Base-by-base conservation (phyloP, 2,113 vertebrate genomes). In the Hirundichthys speculiger region DNA sequence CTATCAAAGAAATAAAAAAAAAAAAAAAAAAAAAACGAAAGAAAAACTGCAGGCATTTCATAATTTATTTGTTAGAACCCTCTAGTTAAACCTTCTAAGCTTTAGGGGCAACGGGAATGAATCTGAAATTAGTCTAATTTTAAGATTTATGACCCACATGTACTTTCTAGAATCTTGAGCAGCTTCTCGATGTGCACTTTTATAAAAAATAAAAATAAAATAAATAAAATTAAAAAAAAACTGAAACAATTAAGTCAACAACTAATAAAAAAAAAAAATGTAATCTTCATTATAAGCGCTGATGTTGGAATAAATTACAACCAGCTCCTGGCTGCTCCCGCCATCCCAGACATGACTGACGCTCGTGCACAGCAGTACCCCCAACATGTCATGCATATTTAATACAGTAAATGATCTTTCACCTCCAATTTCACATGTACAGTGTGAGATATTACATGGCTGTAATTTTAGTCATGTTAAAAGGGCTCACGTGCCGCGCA, bases 321-420 rank as follows among this genome's bases (percentile, higher is more conserved):
- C 2, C 15, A 14, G 30, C 20, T 22, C 15, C 3, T 49, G 42
- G 25, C 47, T 21, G 27, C 39, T 10, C n/a, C 40, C 3, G 25
- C 20, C 2, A 11, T 58, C 21, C 18, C 16, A 56, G 7, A 55
- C 25, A 1, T 66, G 84, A 62, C 22, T 68, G 82, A 85, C 77
- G 56, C 20, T 5, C n/a, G 24, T 38, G 52, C 40, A 48, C 19
- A 14, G 49, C n/a, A 20, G 46, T 57, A 77, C n/a, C 75, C 57
- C 60, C 56, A 76, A 77, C 42, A 64, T 71, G 14, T 73, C 66
- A 62, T 86, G 58, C 72, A 90, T 86, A 84, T 89, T 89, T 86
- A 85, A 89, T 78, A 22, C 45, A 25, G 65, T 65, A 84, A 87
- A 75, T 71, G 73, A 85, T 84, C 84, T 82, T 75, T 80, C 70